Evolutionary conservation across 1,140 invertebrate species (phyloP), one percentile per base, ranked within the genome.

Genomic region (Reticulitermes speratus): DNA sequence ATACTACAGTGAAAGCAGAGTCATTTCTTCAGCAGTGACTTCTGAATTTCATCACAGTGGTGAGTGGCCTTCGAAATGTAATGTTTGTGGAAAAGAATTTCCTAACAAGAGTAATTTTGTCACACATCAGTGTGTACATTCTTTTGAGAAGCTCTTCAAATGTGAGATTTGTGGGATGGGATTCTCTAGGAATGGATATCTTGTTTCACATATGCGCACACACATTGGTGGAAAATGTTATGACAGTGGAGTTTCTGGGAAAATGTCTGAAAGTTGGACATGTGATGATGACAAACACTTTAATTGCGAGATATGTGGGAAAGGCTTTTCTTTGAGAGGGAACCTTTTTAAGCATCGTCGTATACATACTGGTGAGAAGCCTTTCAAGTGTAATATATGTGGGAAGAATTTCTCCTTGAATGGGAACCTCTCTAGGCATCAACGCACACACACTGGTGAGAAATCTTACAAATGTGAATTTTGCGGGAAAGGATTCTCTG

Each of bases 81-180:
- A 94, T 59, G 91, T 94, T 59, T 94, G 94, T 87, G 93, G 92
- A 0, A 93, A 94, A 90, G 93, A 92, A 1, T 94, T 94, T 87
- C 94, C 93, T 0, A 93, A 94, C 86, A 93, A 93, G 87, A 93
- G 93, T 65, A 93, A 93, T 5, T 93, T 94, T 93, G 92, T 92
- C 0, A 94, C 93, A 85, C 94, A 94, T 86, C 93, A 93, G 88
- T 89, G 93, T 55, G 87, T 93, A 44, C 96, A 97, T 89, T 97
- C 96, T 0, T 95, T 96, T 1, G 96, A 97, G 89, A 92, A 95
- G 86, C 96, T 96, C 0, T 97, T 96, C 89, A 92, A 93, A 81
- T 97, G 96, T 90, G 94, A 96, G 86, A 90, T 94, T 3, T 97
- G 96, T 89, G 91, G 92, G 3, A 93, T 92, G 16, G 25, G 83